Evolutionary conservation across 1,140 invertebrate genomes (phyloP).

Genomic region (Micrasema longulum): DNA sequence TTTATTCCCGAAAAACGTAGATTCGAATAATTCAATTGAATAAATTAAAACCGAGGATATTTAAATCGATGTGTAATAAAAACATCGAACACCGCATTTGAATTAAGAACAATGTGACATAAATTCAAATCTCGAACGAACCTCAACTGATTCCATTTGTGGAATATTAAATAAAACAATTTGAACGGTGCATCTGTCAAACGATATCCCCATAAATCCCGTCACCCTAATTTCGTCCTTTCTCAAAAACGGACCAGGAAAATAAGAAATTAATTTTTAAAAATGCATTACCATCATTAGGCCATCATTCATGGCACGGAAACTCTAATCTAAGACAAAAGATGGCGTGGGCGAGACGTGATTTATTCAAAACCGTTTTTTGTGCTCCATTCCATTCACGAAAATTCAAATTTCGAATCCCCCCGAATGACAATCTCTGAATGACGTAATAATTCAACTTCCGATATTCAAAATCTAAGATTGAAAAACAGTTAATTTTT

Average conservation of each 20-base stretch:
- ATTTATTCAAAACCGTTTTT: constrained; percentile 46
- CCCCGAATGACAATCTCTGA: constrained; percentile 34
- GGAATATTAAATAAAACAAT: constrained; percentile 26
- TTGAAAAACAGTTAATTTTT: constrained; percentile 20
- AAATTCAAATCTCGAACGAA: constrained; percentile 15
- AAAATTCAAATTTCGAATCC: constrained; percentile 43
- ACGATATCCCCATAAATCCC: constrained; percentile 22
- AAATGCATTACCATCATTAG: constrained; percentile 42
- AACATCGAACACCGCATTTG: not conserved
- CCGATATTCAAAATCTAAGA: not conserved
- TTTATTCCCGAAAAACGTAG: too few species aligned
- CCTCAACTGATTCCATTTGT: constrained; percentile 6
- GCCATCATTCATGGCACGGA: constrained; percentile 25
- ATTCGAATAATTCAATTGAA: too few species aligned
- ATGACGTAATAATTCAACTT: constrained; percentile 20
- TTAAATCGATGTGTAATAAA: too few species aligned
- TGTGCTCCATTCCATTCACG: constrained; percentile 42
- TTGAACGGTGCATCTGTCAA: constrained; percentile 30
- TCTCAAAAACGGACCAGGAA: constrained; percentile 1
- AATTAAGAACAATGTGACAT: constrained; percentile 30
- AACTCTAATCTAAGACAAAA: constrained; percentile 37
- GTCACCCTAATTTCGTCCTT: constrained; percentile 16
- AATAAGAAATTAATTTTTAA: constrained; percentile 37
- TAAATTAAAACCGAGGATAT: too few species aligned
- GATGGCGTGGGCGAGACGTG: constrained; percentile 37